These are phyloP conservation scores for Drosophila parthenogenetica DNA, from an alignment of 2,888 invertebrate species.

Conservation along the genomic window DNA sequence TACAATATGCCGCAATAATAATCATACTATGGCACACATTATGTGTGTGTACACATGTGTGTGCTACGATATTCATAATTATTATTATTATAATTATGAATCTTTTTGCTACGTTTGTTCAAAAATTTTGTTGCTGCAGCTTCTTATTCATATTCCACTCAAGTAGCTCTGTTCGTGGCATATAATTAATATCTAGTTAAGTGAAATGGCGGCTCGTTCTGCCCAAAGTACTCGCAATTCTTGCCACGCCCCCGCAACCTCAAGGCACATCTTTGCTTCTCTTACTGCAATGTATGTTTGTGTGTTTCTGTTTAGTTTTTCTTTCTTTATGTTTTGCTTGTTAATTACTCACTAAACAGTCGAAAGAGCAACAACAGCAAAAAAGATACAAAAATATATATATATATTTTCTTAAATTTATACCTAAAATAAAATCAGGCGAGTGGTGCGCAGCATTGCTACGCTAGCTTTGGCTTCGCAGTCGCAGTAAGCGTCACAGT, in stretches of 20 bases:
- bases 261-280: constrained; percentile 4
- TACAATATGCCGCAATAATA: constrained; percentile 51
- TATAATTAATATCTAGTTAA: constrained; percentile 78
- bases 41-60: constrained; percentile 11
- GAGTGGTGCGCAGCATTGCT: constrained; percentile 69
- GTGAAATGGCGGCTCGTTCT: constrained; percentile 69
- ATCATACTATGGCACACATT: constrained; percentile 13
- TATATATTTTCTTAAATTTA: constrained; percentile 25
- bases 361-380: constrained; percentile 19
- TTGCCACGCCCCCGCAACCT: neutral
- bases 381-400: constrained; percentile 28
- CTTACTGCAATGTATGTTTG: constrained; percentile 20
- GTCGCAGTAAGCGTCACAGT: neutral
- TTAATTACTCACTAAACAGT: constrained; percentile 79
- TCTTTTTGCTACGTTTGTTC: constrained; percentile 1
- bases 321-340: constrained; percentile 42
- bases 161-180: constrained; percentile 34
- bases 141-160: constrained; percentile 13
- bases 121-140: neutral
- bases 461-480: constrained; percentile 3
- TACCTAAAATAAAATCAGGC: constrained; percentile 56
- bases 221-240: constrained; percentile 29
- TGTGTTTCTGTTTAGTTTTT: constrained; percentile 1
- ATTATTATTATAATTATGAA: constrained; percentile 45
- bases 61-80: constrained; percentile 45